phyloP scores from a whole-genome alignment of 2,113 vertebrate species.

The Bambusicola thoracicus region DNA sequence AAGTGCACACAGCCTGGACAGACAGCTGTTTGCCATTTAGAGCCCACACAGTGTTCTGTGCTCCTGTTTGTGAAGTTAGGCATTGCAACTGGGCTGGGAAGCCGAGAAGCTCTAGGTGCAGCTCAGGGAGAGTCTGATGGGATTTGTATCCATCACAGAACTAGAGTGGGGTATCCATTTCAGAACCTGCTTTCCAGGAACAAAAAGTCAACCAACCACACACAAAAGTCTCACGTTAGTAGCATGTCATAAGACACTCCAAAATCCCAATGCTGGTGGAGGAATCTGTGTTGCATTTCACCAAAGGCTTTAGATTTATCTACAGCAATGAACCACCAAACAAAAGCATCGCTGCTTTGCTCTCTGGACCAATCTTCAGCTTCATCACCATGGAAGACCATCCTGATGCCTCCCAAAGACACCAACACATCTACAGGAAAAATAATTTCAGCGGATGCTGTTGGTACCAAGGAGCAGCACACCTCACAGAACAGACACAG shows the following conservation, averaged over 20 bases:
- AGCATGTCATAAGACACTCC: background rate
- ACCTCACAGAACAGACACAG: background rate
- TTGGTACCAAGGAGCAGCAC: background rate
- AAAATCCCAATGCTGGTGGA: background rate
- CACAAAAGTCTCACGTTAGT: rapidly evolving
- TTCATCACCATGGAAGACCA: background rate
- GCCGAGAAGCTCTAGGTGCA: background rate
- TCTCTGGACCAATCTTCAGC: background rate
- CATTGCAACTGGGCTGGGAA: background rate
- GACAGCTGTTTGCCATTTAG: background rate
- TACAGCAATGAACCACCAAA: background rate
- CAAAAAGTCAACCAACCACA: background rate
- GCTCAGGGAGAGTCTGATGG: background rate
- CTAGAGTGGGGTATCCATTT: background rate
- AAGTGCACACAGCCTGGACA: background rate
- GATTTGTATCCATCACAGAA: background rate
- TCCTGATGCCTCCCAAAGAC: background rate
- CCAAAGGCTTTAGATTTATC: background rate
- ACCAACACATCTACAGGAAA: background rate
- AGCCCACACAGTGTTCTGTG: background rate
- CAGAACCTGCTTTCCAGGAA: background rate
- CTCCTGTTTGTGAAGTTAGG: background rate
- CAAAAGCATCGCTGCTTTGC: background rate
- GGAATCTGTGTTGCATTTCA: background rate
- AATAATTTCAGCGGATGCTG: background rate